A percentile compares a stretch with the other conserved stretches of the same genome.
phyloP scores from a whole-genome alignment of 2,113 vertebrate species.

The Crotophaga sulcirostris region DNA sequence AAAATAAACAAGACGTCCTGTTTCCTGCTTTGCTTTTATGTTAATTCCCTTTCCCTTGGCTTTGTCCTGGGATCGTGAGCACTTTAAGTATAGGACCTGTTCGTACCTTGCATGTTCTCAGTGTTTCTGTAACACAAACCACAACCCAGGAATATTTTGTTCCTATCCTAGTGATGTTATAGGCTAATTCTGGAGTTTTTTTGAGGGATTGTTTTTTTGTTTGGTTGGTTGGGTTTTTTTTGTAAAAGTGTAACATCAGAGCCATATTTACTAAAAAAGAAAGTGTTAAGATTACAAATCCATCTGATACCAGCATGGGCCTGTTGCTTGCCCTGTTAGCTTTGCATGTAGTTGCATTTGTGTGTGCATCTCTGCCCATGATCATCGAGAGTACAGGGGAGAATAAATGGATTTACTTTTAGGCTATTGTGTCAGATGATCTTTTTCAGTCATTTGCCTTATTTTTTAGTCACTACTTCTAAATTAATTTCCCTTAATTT shows the following conservation, averaged over 20 bases:
- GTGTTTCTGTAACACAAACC: background rate
- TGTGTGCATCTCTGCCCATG: background rate
- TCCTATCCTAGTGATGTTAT: background rate
- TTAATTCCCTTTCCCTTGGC: conserved; percentile 45
- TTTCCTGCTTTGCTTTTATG: conserved; percentile 45
- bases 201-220: too few relatives aligned
- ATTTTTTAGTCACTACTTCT: background rate
- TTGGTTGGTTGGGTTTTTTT: background rate
- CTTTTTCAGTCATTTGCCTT: background rate
- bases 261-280: background rate
- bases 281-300: background rate
- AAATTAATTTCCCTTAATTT: background rate
- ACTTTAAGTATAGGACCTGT: background rate
- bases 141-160: background rate
- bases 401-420: background rate
- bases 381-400: background rate
- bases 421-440: background rate
- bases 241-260: background rate
- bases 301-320: background rate
- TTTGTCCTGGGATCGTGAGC: background rate
- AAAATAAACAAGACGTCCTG: background rate
- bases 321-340: background rate
- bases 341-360: background rate
- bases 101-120: background rate
- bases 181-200: background rate